Evolutionary conservation across 1,140 invertebrate genomes (phyloP), one percentile per base, ranked within the genome.

Genomic region (Danaus plexippus): DNA sequence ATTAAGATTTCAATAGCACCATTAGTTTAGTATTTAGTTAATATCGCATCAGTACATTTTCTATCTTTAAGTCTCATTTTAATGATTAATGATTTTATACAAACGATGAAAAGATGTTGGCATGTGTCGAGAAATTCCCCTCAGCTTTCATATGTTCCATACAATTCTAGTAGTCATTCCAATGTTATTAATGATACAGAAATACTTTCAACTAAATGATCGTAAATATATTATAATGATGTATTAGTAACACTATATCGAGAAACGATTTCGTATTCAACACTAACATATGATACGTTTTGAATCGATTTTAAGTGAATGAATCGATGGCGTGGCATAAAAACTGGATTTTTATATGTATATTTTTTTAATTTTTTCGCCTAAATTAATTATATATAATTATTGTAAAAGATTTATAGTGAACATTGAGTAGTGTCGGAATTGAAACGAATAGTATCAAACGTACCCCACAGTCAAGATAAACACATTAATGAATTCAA

Each of bases 51-150:
- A 77, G 71, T 80, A 81, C 80, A 83, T 85, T 81, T 82, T 85
- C 77, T 81, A 72, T 83, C 75, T 85, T 85, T 85, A 85, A 85
- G 79, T 81, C 81, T 85, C 81, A 85, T 85, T 85, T 78, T 66
- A 74, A 77, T 81, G 81, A 85, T 85, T 73, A 77, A 85, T 80
- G 80, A 76, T 73, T 52, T 54, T 52, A 74, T 63, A 58, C 57
- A 61, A 66, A 65, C 64, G 79, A 77, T 83, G 81, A 85, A 85
- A 85, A 71, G 78, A 72, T 60, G 57, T 57, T 65, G 65, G 68
- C 80, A 83, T 77, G 61, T 78, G 59, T 55, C 67, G 68, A 59
- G 60, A 59, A 64, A 67, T 66, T 61, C 55, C 15, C 15, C 15
- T 32, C 22, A 32, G 22, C 22, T 32, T 32, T 32, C 22, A 32